These are phyloP conservation scores for Ispidina picta DNA, from an alignment of 2,797 vertebrate species.

Conservation along the genomic window DNA sequence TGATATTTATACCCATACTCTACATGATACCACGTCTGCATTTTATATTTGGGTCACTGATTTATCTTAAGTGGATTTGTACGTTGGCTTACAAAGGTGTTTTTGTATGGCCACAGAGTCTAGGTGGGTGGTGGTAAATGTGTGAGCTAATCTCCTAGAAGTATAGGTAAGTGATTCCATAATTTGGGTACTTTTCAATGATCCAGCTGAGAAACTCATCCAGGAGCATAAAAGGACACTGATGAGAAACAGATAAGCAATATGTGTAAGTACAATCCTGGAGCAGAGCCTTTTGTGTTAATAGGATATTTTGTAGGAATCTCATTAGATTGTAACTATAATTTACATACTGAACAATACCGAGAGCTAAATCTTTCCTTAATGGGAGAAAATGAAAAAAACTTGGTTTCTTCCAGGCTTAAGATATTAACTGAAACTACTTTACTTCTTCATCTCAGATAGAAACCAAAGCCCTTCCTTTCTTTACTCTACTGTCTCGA, in stretches of 20 bases:
- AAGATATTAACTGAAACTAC: conserved; percentile 14
- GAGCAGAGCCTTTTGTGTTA: conserved; percentile 48
- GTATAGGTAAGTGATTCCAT: conserved; percentile 50
- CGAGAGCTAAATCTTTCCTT: conserved; percentile 49
- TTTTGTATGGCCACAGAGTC: not conserved
- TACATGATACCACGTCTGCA: not conserved
- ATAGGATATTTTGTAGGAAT: conserved; percentile 67
- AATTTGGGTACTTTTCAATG: conserved; percentile 50
- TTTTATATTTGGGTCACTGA: conserved; percentile 13
- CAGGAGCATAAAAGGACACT: conserved; percentile 54
- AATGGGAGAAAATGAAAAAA: conserved; percentile 44
- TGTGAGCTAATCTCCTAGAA: conserved; percentile 52
- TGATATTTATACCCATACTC: conserved; percentile 1
- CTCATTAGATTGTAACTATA: conserved; percentile 56
- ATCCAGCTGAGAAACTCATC: conserved; percentile 55
- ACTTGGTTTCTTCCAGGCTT: conserved; percentile 26
- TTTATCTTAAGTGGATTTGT: conserved; percentile 9
- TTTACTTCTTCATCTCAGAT: not conserved
- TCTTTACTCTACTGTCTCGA: not conserved
- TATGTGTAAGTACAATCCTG: conserved; percentile 38
- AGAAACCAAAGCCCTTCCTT: not conserved
- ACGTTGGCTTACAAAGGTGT: not conserved
- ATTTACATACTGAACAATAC: conserved; percentile 66
- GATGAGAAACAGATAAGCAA: conserved; percentile 67
- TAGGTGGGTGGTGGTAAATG: conserved; percentile 14